phyloP scores from a whole-genome alignment of 1,140 invertebrate genomes.

The Holcopasites calliopsidis region DNA sequence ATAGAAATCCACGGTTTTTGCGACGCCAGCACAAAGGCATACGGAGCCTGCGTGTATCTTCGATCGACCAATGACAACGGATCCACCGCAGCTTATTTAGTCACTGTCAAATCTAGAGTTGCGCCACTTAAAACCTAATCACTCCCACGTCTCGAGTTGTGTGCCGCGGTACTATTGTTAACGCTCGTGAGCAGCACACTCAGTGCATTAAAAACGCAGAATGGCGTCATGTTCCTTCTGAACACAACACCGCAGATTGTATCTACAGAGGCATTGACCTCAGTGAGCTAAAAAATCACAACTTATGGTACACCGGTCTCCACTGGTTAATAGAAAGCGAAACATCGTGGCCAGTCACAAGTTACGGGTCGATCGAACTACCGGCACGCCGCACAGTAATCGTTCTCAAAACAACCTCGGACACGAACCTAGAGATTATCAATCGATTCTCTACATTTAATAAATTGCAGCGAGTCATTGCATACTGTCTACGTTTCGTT shows the following conservation, averaged over 20 bases:
- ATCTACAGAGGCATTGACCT: not conserved
- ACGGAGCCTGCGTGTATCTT: not conserved
- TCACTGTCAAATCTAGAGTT: constrained; percentile 1
- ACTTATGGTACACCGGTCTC: not conserved
- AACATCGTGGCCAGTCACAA: not conserved
- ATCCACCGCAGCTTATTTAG: not conserved
- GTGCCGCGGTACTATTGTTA: not conserved
- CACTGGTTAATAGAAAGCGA: not conserved
- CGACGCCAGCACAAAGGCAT: not conserved
- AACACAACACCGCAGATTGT: not conserved
- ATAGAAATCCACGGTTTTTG: not conserved
- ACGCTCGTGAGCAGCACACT: not conserved
- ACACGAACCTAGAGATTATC: no score
- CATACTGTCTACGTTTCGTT: no score
- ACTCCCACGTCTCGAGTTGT: not conserved
- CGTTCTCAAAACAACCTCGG: no score
- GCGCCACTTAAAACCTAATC: not conserved
- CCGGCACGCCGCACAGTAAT: no score
- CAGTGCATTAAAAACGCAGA: not conserved
- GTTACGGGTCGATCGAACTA: no score
- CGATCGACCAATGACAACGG: not conserved
- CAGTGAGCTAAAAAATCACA: not conserved
- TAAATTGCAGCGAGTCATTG: no score
- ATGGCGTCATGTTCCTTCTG: not conserved
- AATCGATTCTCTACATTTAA: no score